Conservation (phyloP, 2,797 vertebrate species). For the Molossus molossus region DNA sequence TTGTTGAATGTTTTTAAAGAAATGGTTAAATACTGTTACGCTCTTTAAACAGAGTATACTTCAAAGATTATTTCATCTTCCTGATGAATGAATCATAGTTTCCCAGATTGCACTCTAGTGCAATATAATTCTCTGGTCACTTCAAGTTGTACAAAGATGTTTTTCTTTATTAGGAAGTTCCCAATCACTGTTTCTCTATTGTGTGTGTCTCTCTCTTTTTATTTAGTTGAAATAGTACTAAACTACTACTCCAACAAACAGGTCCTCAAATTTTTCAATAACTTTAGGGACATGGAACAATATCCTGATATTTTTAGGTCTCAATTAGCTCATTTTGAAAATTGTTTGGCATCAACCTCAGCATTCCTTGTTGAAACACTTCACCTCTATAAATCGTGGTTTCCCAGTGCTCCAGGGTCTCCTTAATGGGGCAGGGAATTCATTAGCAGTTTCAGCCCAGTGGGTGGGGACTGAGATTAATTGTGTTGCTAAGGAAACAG, state of each 20-base stretch:
- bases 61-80: not conserved
- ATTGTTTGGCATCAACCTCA: not conserved
- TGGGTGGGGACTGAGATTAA: not conserved
- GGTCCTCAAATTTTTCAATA: not conserved
- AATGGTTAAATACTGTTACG: not conserved
- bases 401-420: not conserved
- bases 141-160: not conserved
- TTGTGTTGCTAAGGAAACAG: not conserved
- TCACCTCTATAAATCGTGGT: not conserved
- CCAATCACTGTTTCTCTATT: not conserved
- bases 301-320: not conserved
- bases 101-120: not conserved
- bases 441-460: not conserved
- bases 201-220: not conserved
- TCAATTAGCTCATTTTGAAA: constrained; percentile 7
- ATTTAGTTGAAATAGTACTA: not conserved
- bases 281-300: not conserved
- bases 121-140: not conserved
- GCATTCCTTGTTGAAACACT: not conserved
- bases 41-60: not conserved
- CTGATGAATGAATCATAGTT: not conserved
- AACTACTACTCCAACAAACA: not conserved
- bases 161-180: not conserved
- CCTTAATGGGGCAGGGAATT: not conserved
- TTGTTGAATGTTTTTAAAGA: not conserved